Evolutionary conservation across 2,797 vertebrate species (phyloP).

Genomic region (Trematomus bernacchii): DNA sequence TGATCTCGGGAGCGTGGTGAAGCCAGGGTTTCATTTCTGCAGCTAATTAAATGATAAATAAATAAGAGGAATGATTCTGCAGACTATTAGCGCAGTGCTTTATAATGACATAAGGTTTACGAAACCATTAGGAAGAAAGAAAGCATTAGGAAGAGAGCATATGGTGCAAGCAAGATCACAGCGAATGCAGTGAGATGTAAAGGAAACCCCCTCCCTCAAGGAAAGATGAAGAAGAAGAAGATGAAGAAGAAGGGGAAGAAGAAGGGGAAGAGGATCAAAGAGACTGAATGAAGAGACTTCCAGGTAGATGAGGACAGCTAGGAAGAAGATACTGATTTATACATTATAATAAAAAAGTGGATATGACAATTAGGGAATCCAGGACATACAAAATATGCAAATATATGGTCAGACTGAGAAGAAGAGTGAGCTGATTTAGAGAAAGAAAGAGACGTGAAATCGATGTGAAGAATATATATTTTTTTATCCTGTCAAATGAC

Average conservation of each 20-base stretch:
- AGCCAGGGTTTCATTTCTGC: constrained; percentile 24
- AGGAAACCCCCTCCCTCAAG: constrained; percentile 18
- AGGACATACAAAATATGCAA: constrained; percentile 10
- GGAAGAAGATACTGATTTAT: constrained; percentile 17
- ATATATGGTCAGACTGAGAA: constrained; percentile 1
- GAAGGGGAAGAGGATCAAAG: constrained; percentile 37
- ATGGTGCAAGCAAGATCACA: constrained; percentile 5
- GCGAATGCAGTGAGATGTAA: not conserved
- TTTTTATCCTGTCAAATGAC: too few relatives aligned
- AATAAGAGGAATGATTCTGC: constrained; percentile 3
- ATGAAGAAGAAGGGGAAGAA: constrained; percentile 18
- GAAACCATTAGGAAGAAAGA: not conserved
- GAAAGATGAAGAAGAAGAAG: constrained; percentile 24
- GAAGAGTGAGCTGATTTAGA: not conserved
- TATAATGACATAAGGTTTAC: not conserved
- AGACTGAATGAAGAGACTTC: constrained; percentile 8
- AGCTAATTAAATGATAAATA: constrained; percentile 15
- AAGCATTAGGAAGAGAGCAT: not conserved
- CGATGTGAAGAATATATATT: too few relatives aligned
- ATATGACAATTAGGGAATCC: not conserved
- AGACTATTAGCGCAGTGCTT: not conserved
- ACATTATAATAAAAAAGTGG: constrained; percentile 19
- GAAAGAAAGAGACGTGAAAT: not conserved
- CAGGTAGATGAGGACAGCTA: constrained; percentile 15
- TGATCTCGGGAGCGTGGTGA: constrained; percentile 4